Percentiles rank a stretch among this genome's conserved stretches.
These are phyloP conservation scores for Podarcis siculus DNA, from an alignment of 2,797 vertebrate genomes.

Conservation along the genomic window DNA sequence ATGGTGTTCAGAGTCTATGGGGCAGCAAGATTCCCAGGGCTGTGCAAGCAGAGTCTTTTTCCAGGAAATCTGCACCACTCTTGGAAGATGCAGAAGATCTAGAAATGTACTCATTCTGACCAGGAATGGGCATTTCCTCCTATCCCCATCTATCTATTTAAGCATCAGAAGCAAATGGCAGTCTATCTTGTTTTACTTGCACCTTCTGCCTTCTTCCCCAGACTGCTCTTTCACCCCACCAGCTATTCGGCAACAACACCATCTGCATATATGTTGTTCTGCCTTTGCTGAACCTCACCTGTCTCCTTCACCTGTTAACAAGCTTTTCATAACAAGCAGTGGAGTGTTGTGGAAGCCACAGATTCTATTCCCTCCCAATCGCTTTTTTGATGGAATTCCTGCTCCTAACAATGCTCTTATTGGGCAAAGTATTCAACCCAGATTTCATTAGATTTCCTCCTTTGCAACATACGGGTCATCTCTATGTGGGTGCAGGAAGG, in stretches of 20 bases:
- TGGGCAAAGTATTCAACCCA: conserved; percentile 16
- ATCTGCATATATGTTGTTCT: conserved; percentile 25
- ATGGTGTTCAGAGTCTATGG: no score
- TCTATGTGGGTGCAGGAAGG: background rate
- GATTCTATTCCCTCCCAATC: conserved; percentile 26
- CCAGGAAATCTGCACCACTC: background rate
- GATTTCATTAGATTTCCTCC: background rate
- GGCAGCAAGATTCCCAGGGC: background rate
- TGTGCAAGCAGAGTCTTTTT: background rate
- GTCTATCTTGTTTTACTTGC: conserved; percentile 34
- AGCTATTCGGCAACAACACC: conserved; percentile 36
- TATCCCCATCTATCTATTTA: conserved; percentile 31
- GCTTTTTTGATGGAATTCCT: conserved; percentile 41
- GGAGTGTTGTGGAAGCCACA: conserved; percentile 21
- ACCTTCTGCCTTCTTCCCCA: conserved; percentile 33
- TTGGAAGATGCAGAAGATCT: background rate
- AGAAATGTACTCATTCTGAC: background rate
- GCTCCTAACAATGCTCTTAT: conserved; percentile 43
- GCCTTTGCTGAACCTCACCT: conserved; percentile 53
- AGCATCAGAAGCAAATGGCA: conserved; percentile 41
- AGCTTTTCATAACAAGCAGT: conserved; percentile 55
- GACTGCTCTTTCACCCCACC: conserved; percentile 13
- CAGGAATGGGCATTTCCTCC: background rate
- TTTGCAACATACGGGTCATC: background rate
- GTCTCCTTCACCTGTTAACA: conserved; percentile 63